phyloP scores from a whole-genome alignment of 2,797 vertebrate genomes.

The Rallus crepitans region DNA sequence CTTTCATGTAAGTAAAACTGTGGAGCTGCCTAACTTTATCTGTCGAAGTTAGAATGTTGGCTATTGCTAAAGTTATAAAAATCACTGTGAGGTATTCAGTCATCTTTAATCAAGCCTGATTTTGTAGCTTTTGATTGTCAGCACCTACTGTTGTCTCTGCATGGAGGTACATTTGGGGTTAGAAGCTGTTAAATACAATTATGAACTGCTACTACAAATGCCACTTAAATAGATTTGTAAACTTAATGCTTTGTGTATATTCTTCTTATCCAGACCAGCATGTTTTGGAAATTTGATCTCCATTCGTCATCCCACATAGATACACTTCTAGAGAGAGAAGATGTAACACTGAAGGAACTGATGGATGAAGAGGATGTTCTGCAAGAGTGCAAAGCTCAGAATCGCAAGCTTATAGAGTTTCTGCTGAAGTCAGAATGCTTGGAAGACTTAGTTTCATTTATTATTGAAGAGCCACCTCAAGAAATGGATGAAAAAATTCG shows the following conservation, averaged over 20 bases:
- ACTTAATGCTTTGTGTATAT: background rate
- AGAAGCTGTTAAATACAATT: background rate
- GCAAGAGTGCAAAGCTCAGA: slow-evolving; percentile 98
- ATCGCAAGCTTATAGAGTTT: slow-evolving; percentile 97
- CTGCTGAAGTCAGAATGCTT: slow-evolving; percentile 95
- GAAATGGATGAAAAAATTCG: slow-evolving; percentile 97
- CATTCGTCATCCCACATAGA: slow-evolving; percentile 99
- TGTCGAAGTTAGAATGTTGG: slow-evolving; percentile 7
- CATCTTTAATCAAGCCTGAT: background rate
- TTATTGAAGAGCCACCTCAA: slow-evolving; percentile 93
- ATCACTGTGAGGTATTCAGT: background rate
- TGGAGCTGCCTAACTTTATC: background rate
- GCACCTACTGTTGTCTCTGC: background rate
- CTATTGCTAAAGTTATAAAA: slow-evolving; percentile 8
- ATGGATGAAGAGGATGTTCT: slow-evolving; percentile 99
- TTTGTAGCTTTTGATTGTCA: background rate
- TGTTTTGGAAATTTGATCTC: slow-evolving; percentile 99
- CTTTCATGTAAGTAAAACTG: background rate
- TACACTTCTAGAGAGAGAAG: slow-evolving; percentile 96
- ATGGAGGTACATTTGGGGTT: background rate
- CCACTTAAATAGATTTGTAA: slow-evolving; percentile 1
- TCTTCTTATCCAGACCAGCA: slow-evolving; percentile 83
- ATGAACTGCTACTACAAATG: background rate
- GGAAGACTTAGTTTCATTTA: slow-evolving; percentile 95
- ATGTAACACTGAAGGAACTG: slow-evolving; percentile 94